Conservation (phyloP, 2,113 vertebrate genomes). For the Siniperca chuatsi region DNA sequence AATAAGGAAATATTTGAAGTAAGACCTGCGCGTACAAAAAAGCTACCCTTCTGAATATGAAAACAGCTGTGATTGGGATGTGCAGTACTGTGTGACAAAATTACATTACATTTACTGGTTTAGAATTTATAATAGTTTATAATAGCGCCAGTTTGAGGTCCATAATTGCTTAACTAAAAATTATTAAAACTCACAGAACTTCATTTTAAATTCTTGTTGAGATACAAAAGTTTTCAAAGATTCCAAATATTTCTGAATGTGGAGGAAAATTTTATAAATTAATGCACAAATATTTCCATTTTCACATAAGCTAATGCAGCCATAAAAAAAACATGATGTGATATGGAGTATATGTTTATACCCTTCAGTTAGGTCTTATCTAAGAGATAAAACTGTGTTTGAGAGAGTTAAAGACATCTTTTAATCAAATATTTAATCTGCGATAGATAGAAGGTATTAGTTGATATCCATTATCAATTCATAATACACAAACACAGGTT, state of each 20-base stretch:
- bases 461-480: no score
- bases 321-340: neutral
- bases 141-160: neutral
- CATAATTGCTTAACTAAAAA: neutral
- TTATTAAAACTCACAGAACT: neutral
- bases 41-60: neutral
- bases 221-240: neutral
- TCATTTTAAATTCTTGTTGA: neutral
- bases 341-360: no score
- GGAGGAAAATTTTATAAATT: neutral
- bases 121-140: neutral
- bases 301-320: no score
- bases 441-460: no score
- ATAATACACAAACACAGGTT: neutral
- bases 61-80: neutral
- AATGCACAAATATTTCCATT: neutral
- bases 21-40: neutral
- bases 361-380: neutral
- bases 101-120: neutral
- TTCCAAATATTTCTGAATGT: neutral
- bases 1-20: neutral
- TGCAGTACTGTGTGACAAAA: neutral
- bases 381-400: neutral
- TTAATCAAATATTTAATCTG: neutral
- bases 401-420: neutral